phyloP scores from a whole-genome alignment of 53 echinoderm and acorn worm species.

The Echinometra lucunter region DNA sequence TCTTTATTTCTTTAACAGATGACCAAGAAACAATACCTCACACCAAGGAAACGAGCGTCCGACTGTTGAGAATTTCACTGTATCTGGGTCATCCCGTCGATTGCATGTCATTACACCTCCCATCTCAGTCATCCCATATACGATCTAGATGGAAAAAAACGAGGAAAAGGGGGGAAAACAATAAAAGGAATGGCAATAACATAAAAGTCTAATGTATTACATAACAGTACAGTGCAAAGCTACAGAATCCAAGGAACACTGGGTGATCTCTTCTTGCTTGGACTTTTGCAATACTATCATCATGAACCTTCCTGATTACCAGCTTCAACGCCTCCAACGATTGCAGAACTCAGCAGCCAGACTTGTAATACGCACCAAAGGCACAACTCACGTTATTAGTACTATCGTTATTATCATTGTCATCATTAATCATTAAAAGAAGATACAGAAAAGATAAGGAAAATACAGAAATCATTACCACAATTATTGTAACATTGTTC shows the following conservation, averaged over 20 bases:
- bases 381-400: neutral
- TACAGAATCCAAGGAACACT: neutral
- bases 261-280: neutral
- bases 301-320: constrained; percentile 39
- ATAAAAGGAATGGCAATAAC: too few relatives aligned
- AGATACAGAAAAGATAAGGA: too few relatives aligned
- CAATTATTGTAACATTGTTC: too few relatives aligned
- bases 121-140: constrained; percentile 90
- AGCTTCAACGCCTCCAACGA: neutral
- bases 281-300: neutral
- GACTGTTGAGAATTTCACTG: constrained; percentile 75
- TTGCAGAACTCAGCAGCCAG: constrained; percentile 54
- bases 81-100: constrained; percentile 76
- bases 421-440: too few relatives aligned
- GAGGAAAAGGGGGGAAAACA: too few relatives aligned
- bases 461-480: too few relatives aligned
- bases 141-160: constrained; percentile 73
- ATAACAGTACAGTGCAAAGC: neutral
- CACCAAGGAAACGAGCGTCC: constrained; percentile 79
- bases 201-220: too few relatives aligned
- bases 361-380: constrained; percentile 20
- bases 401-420: too few relatives aligned
- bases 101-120: constrained; percentile 79
- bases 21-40: constrained; percentile 71
- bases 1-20: too few relatives aligned